Conservation (phyloP, 2,888 invertebrate genomes). For the Drosophila meridionalis region DNA sequence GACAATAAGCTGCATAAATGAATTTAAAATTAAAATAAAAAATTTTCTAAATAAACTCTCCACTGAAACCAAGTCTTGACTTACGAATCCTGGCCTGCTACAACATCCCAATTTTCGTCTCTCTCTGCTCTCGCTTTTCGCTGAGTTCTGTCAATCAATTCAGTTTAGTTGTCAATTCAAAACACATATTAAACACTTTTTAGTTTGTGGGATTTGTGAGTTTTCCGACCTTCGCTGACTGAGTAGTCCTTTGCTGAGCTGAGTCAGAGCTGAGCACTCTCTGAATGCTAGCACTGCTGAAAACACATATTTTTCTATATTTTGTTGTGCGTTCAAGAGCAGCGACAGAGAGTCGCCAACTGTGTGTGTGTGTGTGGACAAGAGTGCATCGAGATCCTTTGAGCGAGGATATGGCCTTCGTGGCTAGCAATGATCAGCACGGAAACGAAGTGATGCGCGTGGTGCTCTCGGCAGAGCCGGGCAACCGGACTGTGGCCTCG, state of each 20-base stretch:
- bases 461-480: conserved; percentile 35
- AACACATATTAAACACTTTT: not conserved
- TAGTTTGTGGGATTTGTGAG: not conserved
- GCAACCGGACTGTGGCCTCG: conserved; percentile 29
- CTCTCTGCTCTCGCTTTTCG: not conserved
- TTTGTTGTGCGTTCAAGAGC: not conserved
- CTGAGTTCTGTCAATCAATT: not conserved
- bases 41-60: too few relatives aligned
- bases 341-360: too few relatives aligned
- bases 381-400: not conserved
- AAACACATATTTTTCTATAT: not conserved
- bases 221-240: not conserved
- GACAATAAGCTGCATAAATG: too few relatives aligned
- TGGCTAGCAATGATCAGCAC: conserved; percentile 43
- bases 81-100: not conserved
- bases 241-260: conserved; percentile 1
- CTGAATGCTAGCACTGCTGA: not conserved
- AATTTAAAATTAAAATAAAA: too few relatives aligned
- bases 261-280: conserved; percentile 7
- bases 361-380: conserved; percentile 3
- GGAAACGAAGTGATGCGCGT: conserved; percentile 46
- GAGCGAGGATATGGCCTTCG: conserved; percentile 37
- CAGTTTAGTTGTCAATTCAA: not conserved
- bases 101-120: not conserved
- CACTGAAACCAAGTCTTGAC: not conserved